These are phyloP conservation scores for Oegoconia quadripuncta DNA, from an alignment of 2,888 invertebrate species.

Conservation along the genomic window DNA sequence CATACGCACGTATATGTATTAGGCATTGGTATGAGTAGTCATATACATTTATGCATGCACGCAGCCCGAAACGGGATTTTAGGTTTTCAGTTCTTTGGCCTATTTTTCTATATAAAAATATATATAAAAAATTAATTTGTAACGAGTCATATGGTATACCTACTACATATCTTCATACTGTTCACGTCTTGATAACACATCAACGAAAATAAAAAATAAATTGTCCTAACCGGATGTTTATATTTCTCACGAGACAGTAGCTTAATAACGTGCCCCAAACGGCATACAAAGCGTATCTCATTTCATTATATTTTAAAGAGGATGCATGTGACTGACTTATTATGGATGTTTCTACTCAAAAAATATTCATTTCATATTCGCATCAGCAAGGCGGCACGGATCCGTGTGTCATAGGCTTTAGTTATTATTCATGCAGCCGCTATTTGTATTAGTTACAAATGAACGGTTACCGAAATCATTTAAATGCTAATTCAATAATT, in stretches of 20 bases:
- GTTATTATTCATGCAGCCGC: slow-evolving; percentile 73
- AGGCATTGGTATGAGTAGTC: too few relatives aligned
- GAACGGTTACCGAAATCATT: slow-evolving; percentile 80
- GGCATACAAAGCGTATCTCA: slow-evolving; percentile 24
- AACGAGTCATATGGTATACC: too few relatives aligned
- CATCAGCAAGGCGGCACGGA: slow-evolving; percentile 48
- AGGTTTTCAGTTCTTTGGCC: too few relatives aligned
- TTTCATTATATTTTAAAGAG: slow-evolving; percentile 14
- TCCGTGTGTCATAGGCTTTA: slow-evolving; percentile 41
- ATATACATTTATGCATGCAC: too few relatives aligned
- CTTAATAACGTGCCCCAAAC: slow-evolving; percentile 22
- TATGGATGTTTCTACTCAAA: slow-evolving; percentile 30
- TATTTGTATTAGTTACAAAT: slow-evolving; percentile 80
- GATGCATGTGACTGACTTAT: slow-evolving; percentile 28
- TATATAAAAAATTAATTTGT: too few relatives aligned
- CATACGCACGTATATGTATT: too few relatives aligned
- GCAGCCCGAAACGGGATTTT: too few relatives aligned
- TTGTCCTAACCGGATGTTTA: slow-evolving; percentile 19
- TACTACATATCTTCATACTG: too few relatives aligned
- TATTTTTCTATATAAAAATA: too few relatives aligned
- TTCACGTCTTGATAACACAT: background rate
- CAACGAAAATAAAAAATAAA: slow-evolving; percentile 14
- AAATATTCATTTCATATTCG: slow-evolving; percentile 56
- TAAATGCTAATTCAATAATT: slow-evolving; percentile 81
- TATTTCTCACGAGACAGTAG: slow-evolving; percentile 22